These are phyloP conservation scores for Perizoma flavofasciatum DNA, from an alignment of 2,888 invertebrate species.

Conservation along the genomic window DNA sequence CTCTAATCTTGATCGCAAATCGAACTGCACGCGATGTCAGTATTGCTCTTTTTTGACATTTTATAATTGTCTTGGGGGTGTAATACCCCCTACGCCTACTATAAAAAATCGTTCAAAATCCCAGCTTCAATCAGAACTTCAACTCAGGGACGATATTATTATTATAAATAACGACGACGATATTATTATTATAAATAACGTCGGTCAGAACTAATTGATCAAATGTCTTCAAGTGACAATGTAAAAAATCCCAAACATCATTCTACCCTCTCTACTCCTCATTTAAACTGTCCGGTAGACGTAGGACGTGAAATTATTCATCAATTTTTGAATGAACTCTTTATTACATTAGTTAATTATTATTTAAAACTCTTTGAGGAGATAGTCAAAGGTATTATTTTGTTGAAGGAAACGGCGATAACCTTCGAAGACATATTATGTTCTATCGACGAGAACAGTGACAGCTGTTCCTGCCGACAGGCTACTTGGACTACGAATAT, in stretches of 20 bases:
- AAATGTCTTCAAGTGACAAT: constrained; percentile 3
- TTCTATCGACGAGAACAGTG: constrained; percentile 8
- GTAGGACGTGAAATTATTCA: constrained; percentile 17
- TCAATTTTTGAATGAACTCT: constrained; percentile 17
- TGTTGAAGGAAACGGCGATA: constrained; percentile 23
- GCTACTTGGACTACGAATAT: constrained; percentile 3
- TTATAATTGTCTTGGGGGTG: constrained; percentile 8
- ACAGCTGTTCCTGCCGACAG: constrained; percentile 7
- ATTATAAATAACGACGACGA: too few relatives aligned
- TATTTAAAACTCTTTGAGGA: constrained; percentile 24
- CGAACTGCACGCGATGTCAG: constrained; percentile 18
- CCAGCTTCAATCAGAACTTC: constrained; percentile 2
- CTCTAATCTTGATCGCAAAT: constrained; percentile 8
- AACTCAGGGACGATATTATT: constrained; percentile 21
- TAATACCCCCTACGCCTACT: constrained; percentile 20
- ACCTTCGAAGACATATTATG: constrained; percentile 23
- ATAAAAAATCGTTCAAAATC: neutral
- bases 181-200: too few relatives aligned
- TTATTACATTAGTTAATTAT: constrained; percentile 19
- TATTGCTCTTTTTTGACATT: constrained; percentile 14
- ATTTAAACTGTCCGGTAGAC: constrained; percentile 8
- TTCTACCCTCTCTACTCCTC: neutral
- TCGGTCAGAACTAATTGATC: constrained; percentile 13
- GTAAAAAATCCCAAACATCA: neutral
- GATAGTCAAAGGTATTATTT: constrained; percentile 21